Evolutionary conservation across 1,140 invertebrate genomes (phyloP).

Genomic region (Geopemphigus sp.): DNA sequence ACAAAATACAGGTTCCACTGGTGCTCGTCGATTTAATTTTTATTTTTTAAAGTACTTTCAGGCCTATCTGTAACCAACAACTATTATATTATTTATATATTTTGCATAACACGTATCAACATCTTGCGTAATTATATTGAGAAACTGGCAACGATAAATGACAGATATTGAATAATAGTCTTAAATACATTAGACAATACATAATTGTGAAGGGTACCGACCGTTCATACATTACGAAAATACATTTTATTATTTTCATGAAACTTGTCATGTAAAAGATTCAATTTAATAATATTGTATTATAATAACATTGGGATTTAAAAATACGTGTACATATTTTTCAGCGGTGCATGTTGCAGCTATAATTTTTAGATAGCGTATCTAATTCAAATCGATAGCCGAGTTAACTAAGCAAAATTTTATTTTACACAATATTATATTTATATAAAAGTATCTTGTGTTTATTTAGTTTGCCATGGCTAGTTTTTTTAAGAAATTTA

Average conservation of each 20-base stretch:
- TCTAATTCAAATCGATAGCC: background rate
- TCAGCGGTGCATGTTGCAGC: background rate
- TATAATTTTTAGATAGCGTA: background rate
- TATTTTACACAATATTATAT: background rate
- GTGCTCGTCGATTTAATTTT: background rate
- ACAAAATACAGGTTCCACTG: background rate
- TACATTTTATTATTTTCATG: no score
- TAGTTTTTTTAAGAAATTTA: no score
- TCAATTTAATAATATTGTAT: no score
- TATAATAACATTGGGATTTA: background rate
- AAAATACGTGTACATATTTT: background rate
- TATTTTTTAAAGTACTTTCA: background rate
- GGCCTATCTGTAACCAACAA: background rate
- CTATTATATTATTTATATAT: background rate
- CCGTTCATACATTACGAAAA: background rate
- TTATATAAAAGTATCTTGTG: background rate
- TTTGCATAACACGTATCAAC: background rate
- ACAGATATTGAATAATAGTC: conserved; percentile 6
- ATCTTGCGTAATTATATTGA: conserved; percentile 9
- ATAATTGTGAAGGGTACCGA: background rate
- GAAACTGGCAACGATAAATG: background rate
- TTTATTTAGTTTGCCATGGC: background rate
- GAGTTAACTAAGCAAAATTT: background rate
- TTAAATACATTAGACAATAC: background rate
- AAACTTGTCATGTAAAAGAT: no score